Evolutionary conservation across 2,797 vertebrate genomes (phyloP), one percentile per base, ranked within the genome.

Genomic region (Anabacerthia variegaticeps): DNA sequence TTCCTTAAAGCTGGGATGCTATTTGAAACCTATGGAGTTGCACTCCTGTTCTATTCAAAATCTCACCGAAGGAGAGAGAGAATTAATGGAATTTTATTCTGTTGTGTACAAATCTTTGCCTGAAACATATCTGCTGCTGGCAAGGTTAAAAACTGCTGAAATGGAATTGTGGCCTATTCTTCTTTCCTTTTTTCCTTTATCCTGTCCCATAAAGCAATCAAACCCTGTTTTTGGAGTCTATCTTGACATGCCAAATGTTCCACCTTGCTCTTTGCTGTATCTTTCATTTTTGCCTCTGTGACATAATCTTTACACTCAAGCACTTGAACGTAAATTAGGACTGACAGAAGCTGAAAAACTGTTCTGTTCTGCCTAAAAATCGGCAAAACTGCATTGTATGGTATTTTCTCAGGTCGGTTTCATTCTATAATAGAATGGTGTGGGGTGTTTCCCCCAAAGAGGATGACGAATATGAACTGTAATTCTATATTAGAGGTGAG

Each of bases 121-220:
- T 52, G 58, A 72, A 75, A 61, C 10, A 10, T n/a, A 43, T 82
- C 89, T 83, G 43, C 39, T 83, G 39, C 32, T 66, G 68, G 34
- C 34, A 82, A 78, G 39, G 28, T 79, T 74, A 80, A 75, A 89
- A 91, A 39, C 20, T 72, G 20, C 27, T 91, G 69, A 78, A 93
- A 61, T 8, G 19, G 36, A 80, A 48, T 27, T 61, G 27, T 12
- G 85, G 30, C 49, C 72, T 76, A 12, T 72, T 55, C 39, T 22
- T 74, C 22, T 69, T 58, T 56, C 10, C 13, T 48, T 49, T 49
- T 32, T 15, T 63, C 56, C 26, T 20, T 59, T 56, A 71, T 48
- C 10, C 44, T 46, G 7, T 82, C 18, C 41, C 37, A 68, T 49
- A 90, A 85, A 88, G 21, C 22, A 90, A 61, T 84, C 49, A 85